Percentiles rank a stretch among this genome's conserved stretches.
phyloP scores from a whole-genome alignment of 2,113 vertebrate genomes.

The Phocoena sinus region DNA sequence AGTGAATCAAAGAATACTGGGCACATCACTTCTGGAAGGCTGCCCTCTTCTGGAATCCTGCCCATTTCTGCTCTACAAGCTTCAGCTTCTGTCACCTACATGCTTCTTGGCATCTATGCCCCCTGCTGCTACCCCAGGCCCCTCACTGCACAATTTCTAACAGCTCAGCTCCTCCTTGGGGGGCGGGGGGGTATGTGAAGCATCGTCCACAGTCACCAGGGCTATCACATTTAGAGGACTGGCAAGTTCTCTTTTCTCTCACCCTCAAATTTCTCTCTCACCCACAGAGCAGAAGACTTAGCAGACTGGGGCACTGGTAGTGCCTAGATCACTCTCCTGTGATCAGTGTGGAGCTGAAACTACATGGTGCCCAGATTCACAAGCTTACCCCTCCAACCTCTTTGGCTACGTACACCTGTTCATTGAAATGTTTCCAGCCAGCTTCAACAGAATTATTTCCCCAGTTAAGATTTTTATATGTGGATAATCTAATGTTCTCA shows the following conservation, averaged over 20 bases:
- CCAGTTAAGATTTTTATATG: background rate
- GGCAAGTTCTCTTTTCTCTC: background rate
- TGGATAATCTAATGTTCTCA: background rate
- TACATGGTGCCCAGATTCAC: background rate
- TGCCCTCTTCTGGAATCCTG: constrained; percentile 43
- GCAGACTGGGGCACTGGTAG: background rate
- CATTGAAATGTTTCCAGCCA: background rate
- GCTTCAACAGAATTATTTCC: background rate
- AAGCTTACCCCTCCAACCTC: background rate
- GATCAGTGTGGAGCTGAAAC: background rate
- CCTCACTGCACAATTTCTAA: background rate
- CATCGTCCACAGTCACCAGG: background rate
- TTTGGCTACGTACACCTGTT: background rate
- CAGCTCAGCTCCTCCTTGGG: background rate
- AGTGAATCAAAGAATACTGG: constrained; percentile 11
- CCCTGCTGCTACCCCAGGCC: background rate
- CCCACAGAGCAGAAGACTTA: background rate
- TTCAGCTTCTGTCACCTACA: constrained; percentile 32
- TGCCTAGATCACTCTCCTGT: background rate
- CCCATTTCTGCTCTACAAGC: background rate
- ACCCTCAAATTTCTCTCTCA: background rate
- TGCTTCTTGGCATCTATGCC: background rate
- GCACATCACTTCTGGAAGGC: constrained; percentile 25
- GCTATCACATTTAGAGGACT: background rate
- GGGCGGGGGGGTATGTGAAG: background rate